A percentile compares a stretch with the other conserved stretches of the same genome.
These are phyloP conservation scores for Dunckerocampus dactyliophorus DNA, from an alignment of 2,113 vertebrate species.

Conservation along the genomic window DNA sequence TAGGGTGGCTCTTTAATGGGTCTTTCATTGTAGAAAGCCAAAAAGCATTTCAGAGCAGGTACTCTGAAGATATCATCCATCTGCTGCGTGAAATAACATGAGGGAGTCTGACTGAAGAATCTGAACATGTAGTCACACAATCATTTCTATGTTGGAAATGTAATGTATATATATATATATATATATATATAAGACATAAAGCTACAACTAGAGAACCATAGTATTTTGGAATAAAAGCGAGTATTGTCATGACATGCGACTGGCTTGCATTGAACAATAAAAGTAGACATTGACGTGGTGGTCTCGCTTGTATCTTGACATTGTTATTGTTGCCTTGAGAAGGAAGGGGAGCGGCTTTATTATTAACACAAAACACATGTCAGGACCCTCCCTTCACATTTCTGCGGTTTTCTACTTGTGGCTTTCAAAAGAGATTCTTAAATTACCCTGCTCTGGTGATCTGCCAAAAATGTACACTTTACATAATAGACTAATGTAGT, in stretches of 20 bases:
- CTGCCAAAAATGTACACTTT: not conserved
- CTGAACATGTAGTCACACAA: not conserved
- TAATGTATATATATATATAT: no score
- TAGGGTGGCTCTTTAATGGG: slow-evolving; percentile 44
- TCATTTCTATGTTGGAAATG: not conserved
- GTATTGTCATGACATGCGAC: slow-evolving; percentile 67
- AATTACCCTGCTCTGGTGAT: slow-evolving; percentile 10
- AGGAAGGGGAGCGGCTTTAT: slow-evolving; percentile 30
- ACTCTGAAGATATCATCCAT: slow-evolving; percentile 58
- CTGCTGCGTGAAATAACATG: not conserved
- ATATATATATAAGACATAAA: slow-evolving; percentile 16
- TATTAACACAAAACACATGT: slow-evolving; percentile 53
- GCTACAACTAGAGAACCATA: slow-evolving; percentile 18
- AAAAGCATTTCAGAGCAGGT: slow-evolving; percentile 65
- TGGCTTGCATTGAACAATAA: slow-evolving; percentile 67
- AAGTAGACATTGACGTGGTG: slow-evolving; percentile 38
- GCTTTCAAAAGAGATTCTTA: slow-evolving; percentile 22
- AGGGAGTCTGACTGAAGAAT: slow-evolving; percentile 6
- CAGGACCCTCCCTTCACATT: slow-evolving; percentile 25
- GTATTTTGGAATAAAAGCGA: slow-evolving; percentile 30
- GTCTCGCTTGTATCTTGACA: slow-evolving; percentile 8
- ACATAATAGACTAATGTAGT: not conserved
- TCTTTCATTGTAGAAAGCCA: slow-evolving; percentile 31
- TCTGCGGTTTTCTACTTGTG: slow-evolving; percentile 22
- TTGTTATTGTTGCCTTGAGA: slow-evolving; percentile 14